Evolutionary conservation across 2,797 vertebrate genomes (phyloP).

Genomic region (Babyrousa celebensis): DNA sequence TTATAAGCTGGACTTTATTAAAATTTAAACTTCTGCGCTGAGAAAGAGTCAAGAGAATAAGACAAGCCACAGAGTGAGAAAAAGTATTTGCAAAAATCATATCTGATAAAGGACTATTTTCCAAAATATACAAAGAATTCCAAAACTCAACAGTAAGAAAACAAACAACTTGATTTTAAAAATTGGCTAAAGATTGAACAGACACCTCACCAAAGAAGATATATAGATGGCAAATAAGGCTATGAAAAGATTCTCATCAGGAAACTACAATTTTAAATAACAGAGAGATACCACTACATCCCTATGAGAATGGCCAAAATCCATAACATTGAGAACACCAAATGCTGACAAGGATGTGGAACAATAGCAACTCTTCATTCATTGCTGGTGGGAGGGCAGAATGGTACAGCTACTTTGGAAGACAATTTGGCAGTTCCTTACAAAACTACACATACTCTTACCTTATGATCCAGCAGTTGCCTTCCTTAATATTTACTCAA

Average conservation of each 20-base stretch:
- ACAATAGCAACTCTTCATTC: neutral
- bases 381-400: neutral
- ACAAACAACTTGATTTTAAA: conserved; percentile 2
- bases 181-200: neutral
- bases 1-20: conserved; percentile 6
- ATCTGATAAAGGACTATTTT: neutral
- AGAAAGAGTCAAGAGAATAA: conserved; percentile 26
- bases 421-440: neutral
- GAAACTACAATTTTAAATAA: conserved; percentile 10
- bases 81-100: neutral
- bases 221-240: neutral
- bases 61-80: neutral
- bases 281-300: neutral
- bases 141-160: conserved; percentile 37
- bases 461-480: neutral
- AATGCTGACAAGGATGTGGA: neutral
- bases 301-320: conserved; percentile 5
- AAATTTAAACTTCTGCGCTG: neutral
- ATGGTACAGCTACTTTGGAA: neutral
- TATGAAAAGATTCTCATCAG: neutral
- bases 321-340: neutral
- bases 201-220: conserved; percentile 26
- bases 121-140: conserved; percentile 45
- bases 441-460: neutral
- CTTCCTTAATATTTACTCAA: neutral